Percentiles rank a stretch among this genome's conserved stretches.
Evolutionary conservation across 37 sponge, comb jelly and placozoan species (phyloP).

Genomic region (Tethya wilhelma): DNA sequence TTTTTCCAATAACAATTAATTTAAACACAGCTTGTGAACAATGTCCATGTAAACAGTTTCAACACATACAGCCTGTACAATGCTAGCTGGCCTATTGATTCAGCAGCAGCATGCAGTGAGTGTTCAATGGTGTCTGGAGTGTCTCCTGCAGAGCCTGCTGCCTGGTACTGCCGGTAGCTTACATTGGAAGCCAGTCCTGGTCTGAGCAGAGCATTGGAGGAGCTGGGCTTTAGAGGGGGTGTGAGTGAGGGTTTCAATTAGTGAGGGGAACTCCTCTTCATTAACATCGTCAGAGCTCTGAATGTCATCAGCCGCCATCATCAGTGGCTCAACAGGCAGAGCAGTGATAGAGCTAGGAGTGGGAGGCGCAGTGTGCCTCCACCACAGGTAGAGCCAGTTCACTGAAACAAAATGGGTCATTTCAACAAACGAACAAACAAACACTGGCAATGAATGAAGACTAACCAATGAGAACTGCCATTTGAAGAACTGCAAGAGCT

Average conservation of each 20-base stretch:
- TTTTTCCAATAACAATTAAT: too few species aligned
- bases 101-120: too few species aligned
- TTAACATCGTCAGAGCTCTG: background rate
- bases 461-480: slow-evolving; percentile 16
- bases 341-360: background rate
- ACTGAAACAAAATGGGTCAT: background rate
- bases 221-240: slow-evolving; percentile 7
- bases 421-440: background rate
- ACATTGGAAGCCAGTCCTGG: slow-evolving; percentile 28
- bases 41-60: too few species aligned
- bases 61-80: too few species aligned
- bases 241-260: slow-evolving; percentile 12
- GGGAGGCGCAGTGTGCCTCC: background rate
- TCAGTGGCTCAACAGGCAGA: background rate
- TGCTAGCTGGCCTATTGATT: too few species aligned
- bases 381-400: slow-evolving; percentile 15
- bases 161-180: slow-evolving; percentile 15
- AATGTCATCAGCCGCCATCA: background rate
- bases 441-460: background rate
- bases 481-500: slow-evolving; percentile 17
- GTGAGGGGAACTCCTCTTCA: background rate
- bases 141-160: background rate
- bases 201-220: slow-evolving; percentile 15
- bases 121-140: too few species aligned
- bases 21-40: too few species aligned